Percentiles rank a stretch among this genome's conserved stretches.
phyloP scores from a whole-genome alignment of 2,797 vertebrate species.

The Tachyglossus aculeatus region DNA sequence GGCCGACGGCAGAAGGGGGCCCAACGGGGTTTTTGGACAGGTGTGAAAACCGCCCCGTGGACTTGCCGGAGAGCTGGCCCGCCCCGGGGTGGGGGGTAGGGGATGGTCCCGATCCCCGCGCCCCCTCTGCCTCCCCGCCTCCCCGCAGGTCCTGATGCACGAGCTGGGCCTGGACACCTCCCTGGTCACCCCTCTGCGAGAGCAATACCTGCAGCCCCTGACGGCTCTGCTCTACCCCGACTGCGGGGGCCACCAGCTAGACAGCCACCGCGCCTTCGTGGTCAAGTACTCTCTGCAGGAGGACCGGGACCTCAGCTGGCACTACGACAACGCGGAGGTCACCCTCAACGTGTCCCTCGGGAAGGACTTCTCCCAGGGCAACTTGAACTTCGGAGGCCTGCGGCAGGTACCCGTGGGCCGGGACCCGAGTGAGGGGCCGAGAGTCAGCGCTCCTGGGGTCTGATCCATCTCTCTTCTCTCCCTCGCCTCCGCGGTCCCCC shows the following conservation, averaged over 20 bases:
- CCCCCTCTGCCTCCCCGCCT: not conserved
- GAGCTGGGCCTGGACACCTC: slow-evolving; percentile 90
- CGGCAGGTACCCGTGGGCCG: slow-evolving; percentile 89
- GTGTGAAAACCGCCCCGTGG: no score
- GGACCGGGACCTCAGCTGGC: slow-evolving; percentile 89
- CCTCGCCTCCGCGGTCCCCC: no score
- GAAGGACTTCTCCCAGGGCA: slow-evolving; percentile 89
- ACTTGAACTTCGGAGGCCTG: slow-evolving; percentile 92
- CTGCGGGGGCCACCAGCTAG: slow-evolving; percentile 81
- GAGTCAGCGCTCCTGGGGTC: not conserved
- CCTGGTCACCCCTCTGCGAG: slow-evolving; percentile 86
- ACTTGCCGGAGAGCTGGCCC: no score
- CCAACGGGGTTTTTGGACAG: no score
- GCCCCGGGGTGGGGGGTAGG: not conserved
- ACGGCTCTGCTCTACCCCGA: slow-evolving; percentile 86
- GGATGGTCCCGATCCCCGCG: not conserved
- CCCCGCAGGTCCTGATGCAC: slow-evolving; percentile 84
- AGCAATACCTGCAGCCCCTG: slow-evolving; percentile 84
- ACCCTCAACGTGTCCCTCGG: slow-evolving; percentile 92
- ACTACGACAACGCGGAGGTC: slow-evolving; percentile 95
- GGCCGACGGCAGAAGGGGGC: no score
- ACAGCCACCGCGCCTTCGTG: slow-evolving; percentile 93
- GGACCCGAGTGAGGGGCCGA: no score
- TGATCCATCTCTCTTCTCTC: accelerated
- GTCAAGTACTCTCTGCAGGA: slow-evolving; percentile 88